Evolutionary conservation across 1,140 invertebrate species (phyloP), one percentile per base, ranked within the genome.

Genomic region (Andricus grossulariae): DNA sequence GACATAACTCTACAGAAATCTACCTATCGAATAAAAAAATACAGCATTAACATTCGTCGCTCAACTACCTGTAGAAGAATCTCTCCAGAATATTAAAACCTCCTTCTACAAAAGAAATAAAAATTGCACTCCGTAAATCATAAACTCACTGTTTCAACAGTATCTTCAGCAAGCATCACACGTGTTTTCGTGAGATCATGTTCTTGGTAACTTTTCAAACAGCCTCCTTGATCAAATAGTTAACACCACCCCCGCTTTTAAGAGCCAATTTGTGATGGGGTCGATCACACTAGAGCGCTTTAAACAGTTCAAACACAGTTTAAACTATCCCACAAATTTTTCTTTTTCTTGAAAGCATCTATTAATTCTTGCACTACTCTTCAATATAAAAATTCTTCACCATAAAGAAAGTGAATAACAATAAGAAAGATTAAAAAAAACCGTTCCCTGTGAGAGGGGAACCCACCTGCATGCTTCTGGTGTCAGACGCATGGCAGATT

Each of bases 401-500:
- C 8, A 18, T 6, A 10, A 6, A 18, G 8, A 54, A 54, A 54
- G 10, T 54, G 18, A 54, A 18, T 8, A 45, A 10, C 1, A 45
- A 45, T 45, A 54, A 18, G n/a, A 18, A 55, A 55, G 10, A 21
- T 25, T 5, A 25, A 25, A 57, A 21, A 57, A 15, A 25, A 12
- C 54, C 32, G 55, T 57, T 57, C 18, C 18, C 18, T 11, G 2
- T 21, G 10, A 57, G 51, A 50, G 10, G 25, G 32, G 13, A 77
- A 78, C 81, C 71, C 80, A 90, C 89, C 89, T 90, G 89, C 89
- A 90, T 90, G 80, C 85, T 89, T 86, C 85, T 73, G 66, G 60
- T 77, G 84, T 71, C 83, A 84, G 77, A 86, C 82, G 84, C 89
- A 90, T 90, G 88, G 87, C 86, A 88, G 83, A 78, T 82, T 81